Conservation (phyloP, 2,888 invertebrate species). For the Leistus spinibarbis region DNA sequence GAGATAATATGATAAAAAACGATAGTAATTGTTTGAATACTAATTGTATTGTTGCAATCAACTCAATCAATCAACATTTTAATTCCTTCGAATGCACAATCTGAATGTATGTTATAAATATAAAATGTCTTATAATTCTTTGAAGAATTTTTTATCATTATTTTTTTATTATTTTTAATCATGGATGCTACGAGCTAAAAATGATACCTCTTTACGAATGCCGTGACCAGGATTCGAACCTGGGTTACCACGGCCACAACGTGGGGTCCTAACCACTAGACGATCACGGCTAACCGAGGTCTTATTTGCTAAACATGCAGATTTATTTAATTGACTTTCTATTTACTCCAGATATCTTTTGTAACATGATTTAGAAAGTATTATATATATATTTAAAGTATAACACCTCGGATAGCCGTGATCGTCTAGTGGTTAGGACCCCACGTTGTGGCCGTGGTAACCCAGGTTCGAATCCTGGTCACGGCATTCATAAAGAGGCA, state of each 20-base stretch:
- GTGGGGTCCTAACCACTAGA: not conserved
- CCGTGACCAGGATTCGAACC: not conserved
- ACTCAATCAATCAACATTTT: too few species aligned
- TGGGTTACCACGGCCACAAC: not conserved
- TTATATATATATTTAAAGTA: not conserved
- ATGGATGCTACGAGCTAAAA: too few species aligned
- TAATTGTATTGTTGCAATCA: too few species aligned
- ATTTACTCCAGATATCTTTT: not conserved
- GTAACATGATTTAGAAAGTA: not conserved
- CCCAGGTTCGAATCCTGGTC: not conserved
- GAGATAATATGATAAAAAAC: too few species aligned
- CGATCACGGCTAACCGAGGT: not conserved
- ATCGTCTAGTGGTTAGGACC: not conserved
- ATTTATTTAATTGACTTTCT: not conserved
- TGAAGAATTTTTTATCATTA: too few species aligned
- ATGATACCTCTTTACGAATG: too few species aligned
- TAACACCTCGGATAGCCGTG: not conserved
- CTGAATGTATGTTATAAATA: too few species aligned
- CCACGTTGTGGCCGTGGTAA: not conserved
- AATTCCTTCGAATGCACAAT: too few species aligned
- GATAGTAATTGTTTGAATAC: too few species aligned
- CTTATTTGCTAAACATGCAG: not conserved
- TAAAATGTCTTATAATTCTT: too few species aligned
- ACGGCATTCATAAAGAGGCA: not conserved
- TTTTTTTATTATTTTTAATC: too few species aligned